phyloP scores from a whole-genome alignment of 1,140 invertebrate genomes.

The Plectus sambesii region DNA sequence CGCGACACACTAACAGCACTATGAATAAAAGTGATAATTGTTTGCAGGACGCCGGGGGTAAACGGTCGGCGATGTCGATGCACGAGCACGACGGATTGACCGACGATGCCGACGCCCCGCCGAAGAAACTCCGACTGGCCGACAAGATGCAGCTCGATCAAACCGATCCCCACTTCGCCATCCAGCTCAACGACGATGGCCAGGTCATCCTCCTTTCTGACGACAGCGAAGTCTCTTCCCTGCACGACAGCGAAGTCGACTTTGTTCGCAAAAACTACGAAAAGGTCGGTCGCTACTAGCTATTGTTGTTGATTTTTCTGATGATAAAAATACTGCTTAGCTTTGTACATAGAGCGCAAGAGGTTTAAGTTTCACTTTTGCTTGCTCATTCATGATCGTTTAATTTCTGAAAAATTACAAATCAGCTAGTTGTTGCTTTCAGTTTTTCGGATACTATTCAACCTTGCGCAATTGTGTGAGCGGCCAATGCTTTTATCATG shows the following conservation, averaged over 20 bases:
- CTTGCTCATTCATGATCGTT: too few species aligned
- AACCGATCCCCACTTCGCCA: slow-evolving; percentile 38
- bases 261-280: slow-evolving; percentile 25
- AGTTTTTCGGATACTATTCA: too few species aligned
- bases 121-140: slow-evolving; percentile 28
- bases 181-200: slow-evolving; percentile 29
- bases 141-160: slow-evolving; percentile 27
- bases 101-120: slow-evolving; percentile 8
- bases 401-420: too few species aligned
- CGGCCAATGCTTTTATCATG: too few species aligned
- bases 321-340: too few species aligned
- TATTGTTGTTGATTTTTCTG: too few species aligned
- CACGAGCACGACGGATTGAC: slow-evolving; percentile 10
- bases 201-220: slow-evolving; percentile 39
- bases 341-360: too few species aligned
- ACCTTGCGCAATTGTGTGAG: too few species aligned
- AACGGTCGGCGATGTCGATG: not conserved
- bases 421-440: too few species aligned
- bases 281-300: slow-evolving; percentile 15
- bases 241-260: slow-evolving; percentile 31
- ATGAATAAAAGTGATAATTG: not conserved
- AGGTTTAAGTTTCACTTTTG: too few species aligned
- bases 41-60: slow-evolving; percentile 6
- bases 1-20: slow-evolving; percentile 5
- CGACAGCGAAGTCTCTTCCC: slow-evolving; percentile 40